Evolutionary conservation across 2,797 vertebrate species (phyloP).

Genomic region (Meda fulgida): DNA sequence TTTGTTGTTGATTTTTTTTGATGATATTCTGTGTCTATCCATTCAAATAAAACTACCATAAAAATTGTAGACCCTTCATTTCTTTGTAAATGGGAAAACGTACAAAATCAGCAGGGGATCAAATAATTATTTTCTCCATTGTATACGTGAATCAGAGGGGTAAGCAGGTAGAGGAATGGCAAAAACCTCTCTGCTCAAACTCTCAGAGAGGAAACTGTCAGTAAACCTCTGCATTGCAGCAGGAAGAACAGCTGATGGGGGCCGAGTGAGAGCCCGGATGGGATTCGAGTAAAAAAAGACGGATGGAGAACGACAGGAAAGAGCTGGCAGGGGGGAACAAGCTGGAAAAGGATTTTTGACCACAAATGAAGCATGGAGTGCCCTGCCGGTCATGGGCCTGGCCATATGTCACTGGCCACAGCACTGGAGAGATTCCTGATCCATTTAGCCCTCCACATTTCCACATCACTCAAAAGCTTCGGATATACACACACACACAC

Average conservation of each 20-base stretch:
- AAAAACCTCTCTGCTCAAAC: conserved; percentile 25
- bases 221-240: conserved; percentile 54
- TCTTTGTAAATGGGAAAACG: too few species aligned
- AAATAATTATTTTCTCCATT: too few species aligned
- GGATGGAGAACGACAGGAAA: conserved; percentile 16
- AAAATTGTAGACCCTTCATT: too few species aligned
- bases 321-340: neutral
- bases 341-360: conserved; percentile 37
- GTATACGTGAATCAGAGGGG: neutral
- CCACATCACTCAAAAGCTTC: conserved; percentile 38
- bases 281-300: conserved; percentile 45
- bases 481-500: conserved; percentile 13
- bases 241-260: conserved; percentile 47
- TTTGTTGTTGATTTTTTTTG: too few species aligned
- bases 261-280: conserved; percentile 36
- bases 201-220: conserved; percentile 18
- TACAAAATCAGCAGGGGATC: too few species aligned
- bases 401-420: conserved; percentile 41
- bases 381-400: conserved; percentile 40
- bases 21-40: too few species aligned
- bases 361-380: conserved; percentile 40
- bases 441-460: conserved; percentile 47
- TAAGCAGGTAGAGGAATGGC: neutral
- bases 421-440: conserved; percentile 41
- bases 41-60: too few species aligned